Percentiles rank a stretch among this genome's conserved stretches.
Conservation (phyloP, 2,797 vertebrate genomes). For the Cryptoprocta ferox region DNA sequence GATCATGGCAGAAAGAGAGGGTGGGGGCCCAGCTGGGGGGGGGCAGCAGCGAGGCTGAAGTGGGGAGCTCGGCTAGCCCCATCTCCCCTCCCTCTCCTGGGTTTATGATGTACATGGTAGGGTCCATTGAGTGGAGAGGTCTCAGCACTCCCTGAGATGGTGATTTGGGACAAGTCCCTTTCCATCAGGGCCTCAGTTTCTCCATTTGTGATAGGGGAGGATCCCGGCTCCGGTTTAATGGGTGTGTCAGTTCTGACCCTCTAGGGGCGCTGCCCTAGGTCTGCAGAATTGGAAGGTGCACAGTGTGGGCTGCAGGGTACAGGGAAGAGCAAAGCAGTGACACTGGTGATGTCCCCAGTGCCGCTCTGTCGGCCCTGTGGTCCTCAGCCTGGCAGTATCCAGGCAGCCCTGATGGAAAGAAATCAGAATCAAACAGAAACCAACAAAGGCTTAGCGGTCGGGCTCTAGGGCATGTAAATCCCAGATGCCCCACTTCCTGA, state of each 20-base stretch:
- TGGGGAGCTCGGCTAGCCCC: background rate
- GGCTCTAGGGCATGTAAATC: no score
- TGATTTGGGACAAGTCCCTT: background rate
- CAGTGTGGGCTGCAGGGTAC: background rate
- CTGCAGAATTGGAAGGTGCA: background rate
- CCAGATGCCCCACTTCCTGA: no score
- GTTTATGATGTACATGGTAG: background rate
- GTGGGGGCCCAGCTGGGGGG: background rate
- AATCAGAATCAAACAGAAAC: background rate
- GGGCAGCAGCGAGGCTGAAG: fast-evolving
- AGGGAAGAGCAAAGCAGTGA: background rate
- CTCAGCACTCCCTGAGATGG: background rate
- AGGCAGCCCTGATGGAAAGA: background rate
- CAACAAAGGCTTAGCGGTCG: background rate
- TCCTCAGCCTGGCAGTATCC: background rate
- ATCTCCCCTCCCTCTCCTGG: background rate
- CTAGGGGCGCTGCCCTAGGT: background rate
- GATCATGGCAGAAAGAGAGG: background rate
- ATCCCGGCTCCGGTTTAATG: background rate
- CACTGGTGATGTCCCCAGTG: background rate
- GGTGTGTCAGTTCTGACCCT: background rate
- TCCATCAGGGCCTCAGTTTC: background rate
- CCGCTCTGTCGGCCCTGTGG: background rate
- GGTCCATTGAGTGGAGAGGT: no score
- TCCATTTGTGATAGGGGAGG: background rate